Evolutionary conservation across 2,113 vertebrate genomes (phyloP).

Genomic region (Eudorcas thomsonii): DNA sequence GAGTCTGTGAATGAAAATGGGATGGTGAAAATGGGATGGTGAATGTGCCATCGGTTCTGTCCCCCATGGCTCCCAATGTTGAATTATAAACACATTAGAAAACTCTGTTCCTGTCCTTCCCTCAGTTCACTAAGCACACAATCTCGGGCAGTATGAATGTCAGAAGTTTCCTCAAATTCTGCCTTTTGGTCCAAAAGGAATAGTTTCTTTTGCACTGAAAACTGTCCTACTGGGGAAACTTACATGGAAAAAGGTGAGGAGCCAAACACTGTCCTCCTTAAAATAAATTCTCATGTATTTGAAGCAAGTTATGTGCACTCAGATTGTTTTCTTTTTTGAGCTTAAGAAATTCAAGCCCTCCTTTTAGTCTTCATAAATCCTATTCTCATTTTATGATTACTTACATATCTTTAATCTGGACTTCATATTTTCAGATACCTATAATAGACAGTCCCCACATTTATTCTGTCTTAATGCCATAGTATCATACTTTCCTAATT

Average conservation of each 20-base stretch:
- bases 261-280: background rate
- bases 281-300: background rate
- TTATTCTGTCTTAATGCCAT: background rate
- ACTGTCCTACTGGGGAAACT: background rate
- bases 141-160: background rate
- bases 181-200: background rate
- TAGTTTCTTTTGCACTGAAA: background rate
- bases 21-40: no score
- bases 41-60: background rate
- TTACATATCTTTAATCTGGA: background rate
- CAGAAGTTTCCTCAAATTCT: background rate
- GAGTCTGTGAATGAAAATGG: background rate
- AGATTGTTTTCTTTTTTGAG: background rate
- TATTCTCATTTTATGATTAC: background rate
- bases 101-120: background rate
- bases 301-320: background rate
- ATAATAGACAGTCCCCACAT: background rate
- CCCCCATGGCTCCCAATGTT: background rate
- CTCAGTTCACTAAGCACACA: background rate
- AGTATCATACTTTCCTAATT: background rate
- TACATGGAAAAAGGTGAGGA: background rate
- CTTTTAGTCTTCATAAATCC: background rate
- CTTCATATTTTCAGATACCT: background rate
- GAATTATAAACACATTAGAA: background rate
- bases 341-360: background rate